Evolutionary conservation across 2,888 invertebrate genomes (phyloP).

Genomic region (Troides oblongomaculatus): DNA sequence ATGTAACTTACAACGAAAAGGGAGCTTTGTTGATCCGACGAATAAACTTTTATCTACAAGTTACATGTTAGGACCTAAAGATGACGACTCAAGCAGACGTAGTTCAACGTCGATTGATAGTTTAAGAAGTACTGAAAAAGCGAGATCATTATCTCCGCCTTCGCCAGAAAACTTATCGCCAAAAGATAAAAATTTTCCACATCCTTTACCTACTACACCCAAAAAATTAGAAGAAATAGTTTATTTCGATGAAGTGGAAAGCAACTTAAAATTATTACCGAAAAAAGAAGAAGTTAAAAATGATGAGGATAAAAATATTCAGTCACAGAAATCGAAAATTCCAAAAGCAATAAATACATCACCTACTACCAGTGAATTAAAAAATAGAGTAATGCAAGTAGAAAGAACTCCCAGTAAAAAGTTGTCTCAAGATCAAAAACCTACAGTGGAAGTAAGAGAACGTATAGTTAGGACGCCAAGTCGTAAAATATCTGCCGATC

Average conservation of each 20-base stretch:
- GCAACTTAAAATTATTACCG: slow-evolving; percentile 48
- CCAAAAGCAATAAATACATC: slow-evolving; percentile 49
- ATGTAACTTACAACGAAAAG: slow-evolving; percentile 61
- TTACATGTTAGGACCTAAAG: slow-evolving; percentile 67
- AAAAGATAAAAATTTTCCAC: slow-evolving; percentile 57
- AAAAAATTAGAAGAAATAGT: slow-evolving; percentile 64
- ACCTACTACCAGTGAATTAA: slow-evolving; percentile 54
- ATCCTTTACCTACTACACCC: slow-evolving; percentile 56
- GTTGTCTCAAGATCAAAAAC: slow-evolving; percentile 59
- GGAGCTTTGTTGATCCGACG: slow-evolving; percentile 73
- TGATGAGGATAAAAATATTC: slow-evolving; percentile 47
- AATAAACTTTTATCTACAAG: slow-evolving; percentile 72
- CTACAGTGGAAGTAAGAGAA: slow-evolving; percentile 66
- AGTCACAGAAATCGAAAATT: slow-evolving; percentile 39
- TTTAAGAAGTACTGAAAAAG: slow-evolving; percentile 43
- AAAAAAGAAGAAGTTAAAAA: slow-evolving; percentile 56
- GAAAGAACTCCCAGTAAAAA: slow-evolving; percentile 72
- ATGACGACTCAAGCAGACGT: slow-evolving; percentile 57
- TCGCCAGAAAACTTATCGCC: slow-evolving; percentile 55
- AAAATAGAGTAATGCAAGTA: slow-evolving; percentile 71
- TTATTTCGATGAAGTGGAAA: slow-evolving; percentile 58
- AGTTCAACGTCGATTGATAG: slow-evolving; percentile 60
- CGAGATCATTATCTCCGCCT: slow-evolving; percentile 54
- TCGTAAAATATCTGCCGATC: slow-evolving; percentile 55
- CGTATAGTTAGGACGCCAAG: slow-evolving; percentile 72